Conservation (phyloP, 2,888 invertebrate species). For the Tipula vernalis region DNA sequence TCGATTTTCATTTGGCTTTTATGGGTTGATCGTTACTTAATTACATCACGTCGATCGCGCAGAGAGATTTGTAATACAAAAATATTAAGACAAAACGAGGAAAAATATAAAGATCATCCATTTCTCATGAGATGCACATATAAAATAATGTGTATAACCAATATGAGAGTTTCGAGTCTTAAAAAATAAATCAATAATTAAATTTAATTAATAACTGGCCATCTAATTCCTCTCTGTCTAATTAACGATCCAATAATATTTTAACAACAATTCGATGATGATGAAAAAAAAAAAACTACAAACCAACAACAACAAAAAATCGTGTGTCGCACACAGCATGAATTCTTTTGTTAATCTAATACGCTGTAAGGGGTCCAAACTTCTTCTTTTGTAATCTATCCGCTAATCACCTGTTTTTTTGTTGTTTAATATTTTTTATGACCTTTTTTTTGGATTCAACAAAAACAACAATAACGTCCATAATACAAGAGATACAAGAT, state of each 20-base stretch:
- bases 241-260: background rate
- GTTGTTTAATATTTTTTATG: background rate
- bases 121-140: background rate
- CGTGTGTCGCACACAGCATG: slow-evolving; percentile 15
- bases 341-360: slow-evolving; percentile 18
- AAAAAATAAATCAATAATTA: background rate
- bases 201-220: slow-evolving; percentile 4
- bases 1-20: background rate
- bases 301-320: background rate
- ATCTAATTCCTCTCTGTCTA: background rate
- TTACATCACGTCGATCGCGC: background rate
- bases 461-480: background rate
- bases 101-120: background rate
- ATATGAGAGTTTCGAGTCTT: background rate
- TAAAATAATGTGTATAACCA: no score
- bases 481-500: background rate
- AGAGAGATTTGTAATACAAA: background rate
- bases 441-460: background rate
- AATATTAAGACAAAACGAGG: background rate
- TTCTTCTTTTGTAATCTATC: slow-evolving; percentile 15
- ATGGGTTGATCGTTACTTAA: background rate
- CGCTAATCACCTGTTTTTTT: slow-evolving; percentile 17
- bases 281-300: background rate
- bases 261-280: background rate
- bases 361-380: slow-evolving; percentile 14